Percentiles rank a stretch among this genome's conserved stretches.
Evolutionary conservation across 1,140 invertebrate species (phyloP).

Genomic region (Lordiphosa mommai): DNA sequence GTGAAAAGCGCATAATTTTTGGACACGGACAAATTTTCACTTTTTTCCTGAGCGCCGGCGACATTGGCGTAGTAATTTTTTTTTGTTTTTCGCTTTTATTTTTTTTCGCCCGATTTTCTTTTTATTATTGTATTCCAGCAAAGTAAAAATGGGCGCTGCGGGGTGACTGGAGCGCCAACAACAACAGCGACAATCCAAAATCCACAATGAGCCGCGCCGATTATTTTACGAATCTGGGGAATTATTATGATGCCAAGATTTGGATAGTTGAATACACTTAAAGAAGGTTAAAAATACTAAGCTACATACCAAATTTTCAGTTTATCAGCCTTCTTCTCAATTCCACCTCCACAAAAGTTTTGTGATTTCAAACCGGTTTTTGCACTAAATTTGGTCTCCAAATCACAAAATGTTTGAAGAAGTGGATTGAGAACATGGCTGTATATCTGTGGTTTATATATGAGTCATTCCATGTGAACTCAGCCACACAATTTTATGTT

Average conservation of each 20-base stretch:
- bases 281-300: no score
- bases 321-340: no score
- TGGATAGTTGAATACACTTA: constrained; percentile 14
- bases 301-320: no score
- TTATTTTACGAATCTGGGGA: constrained; percentile 74
- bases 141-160: no score
- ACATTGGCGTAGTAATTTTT: constrained; percentile 22
- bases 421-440: no score
- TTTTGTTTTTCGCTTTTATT: constrained; percentile 18
- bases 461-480: no score
- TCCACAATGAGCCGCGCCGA: constrained; percentile 67
- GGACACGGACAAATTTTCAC: constrained; percentile 78
- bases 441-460: no score
- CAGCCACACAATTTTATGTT: no score
- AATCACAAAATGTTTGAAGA: no score
- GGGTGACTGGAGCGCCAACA: constrained; percentile 51
- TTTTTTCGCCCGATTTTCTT: constrained; percentile 23
- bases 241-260: constrained; percentile 28
- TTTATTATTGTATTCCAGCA: constrained; percentile 29
- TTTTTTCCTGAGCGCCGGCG: constrained; percentile 54
- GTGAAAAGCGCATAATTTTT: constrained; percentile 79
- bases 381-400: no score
- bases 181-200: constrained; percentile 55
- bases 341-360: no score
- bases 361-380: no score